A percentile compares a stretch with the other conserved stretches of the same genome.
Conservation (phyloP, 2,888 invertebrate genomes). For the Meta bourneti region DNA sequence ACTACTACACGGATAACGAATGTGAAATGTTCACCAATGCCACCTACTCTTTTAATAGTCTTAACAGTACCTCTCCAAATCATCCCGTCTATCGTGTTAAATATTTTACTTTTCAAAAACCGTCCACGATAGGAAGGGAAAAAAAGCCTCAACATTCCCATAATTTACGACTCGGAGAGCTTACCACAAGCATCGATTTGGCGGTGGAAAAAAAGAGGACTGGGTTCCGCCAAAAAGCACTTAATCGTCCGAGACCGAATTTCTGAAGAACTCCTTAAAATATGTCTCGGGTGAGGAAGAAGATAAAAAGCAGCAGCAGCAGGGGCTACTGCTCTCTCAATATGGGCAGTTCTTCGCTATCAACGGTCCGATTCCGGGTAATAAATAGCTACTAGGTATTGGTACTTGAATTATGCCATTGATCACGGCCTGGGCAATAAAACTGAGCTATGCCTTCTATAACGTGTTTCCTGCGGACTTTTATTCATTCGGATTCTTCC, state of each 20-base stretch:
- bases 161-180: too few relatives aligned
- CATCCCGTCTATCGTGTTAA: too few relatives aligned
- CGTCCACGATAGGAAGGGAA: too few relatives aligned
- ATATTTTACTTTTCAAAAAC: too few relatives aligned
- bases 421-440: slow-evolving; percentile 67
- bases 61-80: too few relatives aligned
- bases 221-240: slow-evolving; percentile 6
- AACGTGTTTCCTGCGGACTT: slow-evolving; percentile 38
- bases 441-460: slow-evolving; percentile 65
- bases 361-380: slow-evolving; percentile 65
- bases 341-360: slow-evolving; percentile 71
- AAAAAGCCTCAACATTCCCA: too few relatives aligned
- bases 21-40: too few relatives aligned
- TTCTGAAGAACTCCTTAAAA: slow-evolving; percentile 33
- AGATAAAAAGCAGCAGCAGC: too few relatives aligned
- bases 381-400: slow-evolving; percentile 74
- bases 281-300: slow-evolving; percentile 13
- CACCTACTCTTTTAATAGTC: too few relatives aligned
- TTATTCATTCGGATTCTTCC: slow-evolving; percentile 53
- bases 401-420: slow-evolving; percentile 71
- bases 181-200: too few relatives aligned
- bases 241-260: slow-evolving; percentile 39
- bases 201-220: too few relatives aligned
- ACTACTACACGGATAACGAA: too few relatives aligned
- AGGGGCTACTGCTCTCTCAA: slow-evolving; percentile 18